A percentile compares a stretch with the other conserved stretches of the same genome.
These are phyloP conservation scores for Brachionus rubens DNA, from an alignment of 1,140 invertebrate species.

Conservation along the genomic window DNA sequence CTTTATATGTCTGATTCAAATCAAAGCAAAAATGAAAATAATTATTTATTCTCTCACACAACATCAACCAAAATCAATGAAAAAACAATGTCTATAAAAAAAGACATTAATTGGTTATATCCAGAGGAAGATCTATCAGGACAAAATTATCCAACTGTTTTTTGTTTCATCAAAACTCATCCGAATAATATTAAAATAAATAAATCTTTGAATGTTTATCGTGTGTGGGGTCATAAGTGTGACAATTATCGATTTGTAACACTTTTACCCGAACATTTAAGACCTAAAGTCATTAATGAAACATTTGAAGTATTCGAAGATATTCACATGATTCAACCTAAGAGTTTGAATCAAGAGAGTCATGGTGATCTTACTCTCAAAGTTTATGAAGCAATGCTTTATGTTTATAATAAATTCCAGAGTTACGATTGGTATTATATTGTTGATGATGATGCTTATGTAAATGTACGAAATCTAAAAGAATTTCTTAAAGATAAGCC, in stretches of 20 bases:
- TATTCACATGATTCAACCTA: conserved; percentile 21
- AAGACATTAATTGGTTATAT: too few species aligned
- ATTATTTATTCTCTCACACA: too few species aligned
- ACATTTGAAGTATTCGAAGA: conserved; percentile 7
- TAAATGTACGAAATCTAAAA: conserved; percentile 62
- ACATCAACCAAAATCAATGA: too few species aligned
- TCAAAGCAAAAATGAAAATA: too few species aligned
- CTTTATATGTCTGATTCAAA: too few species aligned
- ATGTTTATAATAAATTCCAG: conserved; percentile 62
- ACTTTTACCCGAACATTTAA: background rate
- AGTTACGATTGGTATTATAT: conserved; percentile 82
- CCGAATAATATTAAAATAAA: background rate
- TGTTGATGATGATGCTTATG: conserved; percentile 87
- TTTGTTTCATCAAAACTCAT: conserved; percentile 30
- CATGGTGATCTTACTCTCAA: background rate
- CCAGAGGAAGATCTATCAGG: too few species aligned
- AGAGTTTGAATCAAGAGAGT: background rate
- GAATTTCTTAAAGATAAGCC: conserved; percentile 53
- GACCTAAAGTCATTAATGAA: background rate
- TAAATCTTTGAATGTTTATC: background rate
- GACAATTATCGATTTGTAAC: conserved; percentile 25
- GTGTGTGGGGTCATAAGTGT: conserved; percentile 1
- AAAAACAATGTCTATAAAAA: too few species aligned
- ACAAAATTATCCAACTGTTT: background rate
- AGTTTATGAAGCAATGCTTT: conserved; percentile 5